Evolutionary conservation across 2,797 vertebrate genomes (phyloP), one percentile per base, ranked within the genome.

Genomic region (Amblyopsis hoosieri): DNA sequence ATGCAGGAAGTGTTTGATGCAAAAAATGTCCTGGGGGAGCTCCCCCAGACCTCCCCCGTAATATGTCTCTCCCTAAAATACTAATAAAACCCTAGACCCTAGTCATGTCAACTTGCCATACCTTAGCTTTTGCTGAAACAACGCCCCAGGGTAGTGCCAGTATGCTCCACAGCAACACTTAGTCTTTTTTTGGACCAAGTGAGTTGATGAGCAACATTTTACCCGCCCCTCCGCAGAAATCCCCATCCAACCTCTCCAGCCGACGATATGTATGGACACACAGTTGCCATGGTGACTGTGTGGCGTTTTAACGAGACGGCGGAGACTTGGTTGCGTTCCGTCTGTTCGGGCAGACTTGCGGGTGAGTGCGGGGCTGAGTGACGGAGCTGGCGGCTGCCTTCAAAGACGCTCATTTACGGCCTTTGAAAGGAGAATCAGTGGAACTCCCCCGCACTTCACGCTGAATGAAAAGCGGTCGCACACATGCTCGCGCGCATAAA

Each of bases 241-340:
- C 89, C 88, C 82, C 72, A 74, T 85, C 75, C 89, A 90, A 91
- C 87, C 88, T 85, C 76, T 69, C 67, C 15, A 69, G 75, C 77
- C 46, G 59, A 53, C 72, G 77, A 72, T 62, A 77, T 84, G 12
- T 64, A 55, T 67, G 89, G 89, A 91, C 77, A 84, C 90, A 89
- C 90, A 89, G 93, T 93, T 93, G 89, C 91, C 86, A 94, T 94
- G 85, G 91, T 65, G 88, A 93, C 90, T 70, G 82, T 83, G 83
- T 87, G 86, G 86, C 70, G 82, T 85, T n/a, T 83, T 86, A 83
- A 80, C 76, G 84, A 89, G 83, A 85, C 74, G 69, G 83, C 79
- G 80, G 82, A 85, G 86, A 89, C 85, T 85, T 90, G 85, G 80
- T 82, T 71, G 66, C 62, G 76, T 82, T 81, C 81, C 78, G 85